Evolutionary conservation across 2,888 invertebrate species (phyloP).

Genomic region (Prenolepis imparis): DNA sequence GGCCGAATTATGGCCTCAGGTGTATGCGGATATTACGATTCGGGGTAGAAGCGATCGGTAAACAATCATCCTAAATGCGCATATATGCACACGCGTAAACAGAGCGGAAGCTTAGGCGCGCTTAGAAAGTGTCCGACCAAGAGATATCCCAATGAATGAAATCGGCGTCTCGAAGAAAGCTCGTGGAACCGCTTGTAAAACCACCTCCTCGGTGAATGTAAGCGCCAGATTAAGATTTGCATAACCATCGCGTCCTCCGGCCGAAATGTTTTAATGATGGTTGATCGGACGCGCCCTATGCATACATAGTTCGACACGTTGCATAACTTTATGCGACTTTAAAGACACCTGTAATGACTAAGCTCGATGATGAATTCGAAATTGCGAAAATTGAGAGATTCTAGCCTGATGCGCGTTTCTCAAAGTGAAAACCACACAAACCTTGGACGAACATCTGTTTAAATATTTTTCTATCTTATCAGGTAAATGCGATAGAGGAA

Average conservation of each 20-base stretch:
- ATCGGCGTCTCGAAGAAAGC: slow-evolving; percentile 37
- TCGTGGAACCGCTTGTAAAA: slow-evolving; percentile 30
- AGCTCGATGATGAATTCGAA: slow-evolving; percentile 17
- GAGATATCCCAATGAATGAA: slow-evolving; percentile 43
- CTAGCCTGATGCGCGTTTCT: neutral
- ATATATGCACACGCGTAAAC: slow-evolving; percentile 9
- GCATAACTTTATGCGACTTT: slow-evolving; percentile 32
- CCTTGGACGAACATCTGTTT: slow-evolving; percentile 65
- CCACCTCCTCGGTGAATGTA: slow-evolving; percentile 36
- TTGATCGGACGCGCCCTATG: slow-evolving; percentile 31
- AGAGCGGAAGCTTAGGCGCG: slow-evolving; percentile 39
- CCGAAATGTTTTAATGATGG: slow-evolving; percentile 30
- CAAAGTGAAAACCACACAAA: slow-evolving; percentile 11
- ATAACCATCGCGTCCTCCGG: slow-evolving; percentile 31
- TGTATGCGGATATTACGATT: slow-evolving; percentile 80
- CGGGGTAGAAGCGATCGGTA: slow-evolving; percentile 72
- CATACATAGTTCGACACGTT: slow-evolving; percentile 35
- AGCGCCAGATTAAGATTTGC: slow-evolving; percentile 47
- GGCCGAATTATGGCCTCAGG: slow-evolving; percentile 82
- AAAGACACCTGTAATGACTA: neutral
- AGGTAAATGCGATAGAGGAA: slow-evolving; percentile 27
- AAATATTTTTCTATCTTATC: slow-evolving; percentile 73
- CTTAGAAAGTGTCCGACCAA: slow-evolving; percentile 8
- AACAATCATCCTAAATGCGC: slow-evolving; percentile 62
- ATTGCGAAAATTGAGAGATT: neutral